phyloP scores from a whole-genome alignment of 1,140 invertebrate genomes.

The Pseudobourletiella spinata region DNA sequence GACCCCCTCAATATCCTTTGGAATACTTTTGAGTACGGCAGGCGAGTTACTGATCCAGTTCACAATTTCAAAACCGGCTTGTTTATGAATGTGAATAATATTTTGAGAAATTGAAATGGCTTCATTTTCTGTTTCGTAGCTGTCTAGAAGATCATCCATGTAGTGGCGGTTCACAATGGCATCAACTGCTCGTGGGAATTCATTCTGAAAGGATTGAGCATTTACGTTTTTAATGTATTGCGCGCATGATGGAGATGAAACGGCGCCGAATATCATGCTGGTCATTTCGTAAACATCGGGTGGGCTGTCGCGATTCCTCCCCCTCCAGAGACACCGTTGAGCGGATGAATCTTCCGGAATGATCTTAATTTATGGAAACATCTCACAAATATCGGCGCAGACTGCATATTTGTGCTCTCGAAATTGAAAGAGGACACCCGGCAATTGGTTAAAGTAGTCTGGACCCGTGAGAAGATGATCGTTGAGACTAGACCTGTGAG shows the following conservation, averaged over 20 bases:
- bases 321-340: conserved; percentile 27
- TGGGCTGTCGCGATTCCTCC: not conserved
- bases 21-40: not conserved
- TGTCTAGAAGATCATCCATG: conserved; percentile 33
- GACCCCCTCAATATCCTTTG: too few species aligned
- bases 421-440: conserved; percentile 10
- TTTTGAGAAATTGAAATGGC: not conserved
- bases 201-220: not conserved
- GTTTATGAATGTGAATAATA: conserved; percentile 8
- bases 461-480: conserved; percentile 18
- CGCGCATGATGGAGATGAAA: conserved; percentile 20
- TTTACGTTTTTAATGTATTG: conserved; percentile 17
- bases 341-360: conserved; percentile 1
- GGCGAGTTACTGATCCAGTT: conserved; percentile 23
- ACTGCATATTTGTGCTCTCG: conserved; percentile 14
- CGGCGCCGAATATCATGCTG: conserved; percentile 23
- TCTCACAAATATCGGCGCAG: conserved; percentile 21
- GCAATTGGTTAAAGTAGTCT: conserved; percentile 8
- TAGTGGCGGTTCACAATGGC: conserved; percentile 25
- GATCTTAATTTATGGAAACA: conserved; percentile 17
- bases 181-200: conserved; percentile 1
- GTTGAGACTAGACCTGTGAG: conserved; percentile 12
- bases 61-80: conserved; percentile 25
- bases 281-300: conserved; percentile 13
- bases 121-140: conserved; percentile 9